A percentile compares a stretch with the other conserved stretches of the same genome.
phyloP scores from a whole-genome alignment of 2,888 invertebrate species.

The Pristionchus arcanus region DNA sequence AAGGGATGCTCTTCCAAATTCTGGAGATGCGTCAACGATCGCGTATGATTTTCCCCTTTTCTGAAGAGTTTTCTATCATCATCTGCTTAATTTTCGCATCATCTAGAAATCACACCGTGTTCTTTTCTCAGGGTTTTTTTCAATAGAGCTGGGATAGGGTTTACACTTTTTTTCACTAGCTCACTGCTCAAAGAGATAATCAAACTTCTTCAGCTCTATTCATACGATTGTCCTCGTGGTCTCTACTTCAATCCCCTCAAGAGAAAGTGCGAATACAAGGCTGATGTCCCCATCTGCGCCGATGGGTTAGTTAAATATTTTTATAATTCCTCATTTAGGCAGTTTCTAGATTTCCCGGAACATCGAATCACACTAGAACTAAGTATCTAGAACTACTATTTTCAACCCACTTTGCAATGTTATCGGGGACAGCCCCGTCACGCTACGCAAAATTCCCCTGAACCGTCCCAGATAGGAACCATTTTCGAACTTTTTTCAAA shows the following conservation, averaged over 20 bases:
- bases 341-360: too few relatives aligned
- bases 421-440: too few relatives aligned
- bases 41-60: background rate
- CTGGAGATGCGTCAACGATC: slow-evolving; percentile 56
- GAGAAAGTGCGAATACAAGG: slow-evolving; percentile 55
- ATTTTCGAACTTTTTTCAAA: background rate
- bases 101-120: too few relatives aligned
- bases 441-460: background rate
- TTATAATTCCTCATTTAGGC: background rate
- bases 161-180: too few relatives aligned
- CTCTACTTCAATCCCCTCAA: slow-evolving; percentile 54
- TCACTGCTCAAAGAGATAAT: too few relatives aligned
- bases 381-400: too few relatives aligned
- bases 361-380: too few relatives aligned
- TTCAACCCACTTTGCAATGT: too few relatives aligned
- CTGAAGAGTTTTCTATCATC: background rate
- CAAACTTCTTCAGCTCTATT: too few relatives aligned
- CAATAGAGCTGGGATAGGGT: too few relatives aligned
- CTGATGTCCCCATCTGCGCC: slow-evolving; percentile 48
- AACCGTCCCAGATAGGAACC: background rate
- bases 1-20: slow-evolving; percentile 49
- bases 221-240: slow-evolving; percentile 49
- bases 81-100: background rate
- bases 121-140: too few relatives aligned
- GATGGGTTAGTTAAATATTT: slow-evolving; percentile 18